Base-by-base conservation (phyloP, 1,140 invertebrate species). In the Periplaneta americana region DNA sequence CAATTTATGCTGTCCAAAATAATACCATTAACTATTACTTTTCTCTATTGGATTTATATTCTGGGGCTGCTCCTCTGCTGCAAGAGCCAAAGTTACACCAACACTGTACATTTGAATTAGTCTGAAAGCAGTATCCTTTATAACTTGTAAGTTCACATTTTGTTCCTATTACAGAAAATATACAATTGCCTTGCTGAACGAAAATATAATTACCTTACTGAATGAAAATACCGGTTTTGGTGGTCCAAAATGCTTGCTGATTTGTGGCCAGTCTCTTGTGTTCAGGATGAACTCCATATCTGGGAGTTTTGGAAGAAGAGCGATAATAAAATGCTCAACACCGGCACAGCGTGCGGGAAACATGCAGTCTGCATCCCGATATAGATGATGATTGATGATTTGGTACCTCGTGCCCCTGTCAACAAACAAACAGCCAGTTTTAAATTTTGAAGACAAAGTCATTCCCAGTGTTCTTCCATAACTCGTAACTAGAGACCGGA, bases 311-410 rank as follows among this genome's bases (percentile, higher is more conserved):
- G 87, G 83, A 9, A 93, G 89, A 17, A 97, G 86, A 28, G 88
- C 76, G 18, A 90, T 87, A 33, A 94, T 85, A 88, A 98, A 99
- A 89, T 99, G 93, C 88, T 99, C 97, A 36, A 99, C 91, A 74
- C 98, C 98, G 84, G 92, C 90, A 88, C 98, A 99, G 85, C 98
- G 91, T 15, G 94, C 91, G 34, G 97, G 97, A 89, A 99, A 99
- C 92, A 98, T 95, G 85, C 98, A 99, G 28, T 93, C 92, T 75
- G 91, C 91, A 81, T 97, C 92, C 57, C 97, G 90, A 86, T 96
- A 98, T 17, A 99, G 87, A 85, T 92, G 91, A 75, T 95, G 91
- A 84, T 94, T 88, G 79, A 97, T 94, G 82, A 98, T 92, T 90
- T 98, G 97, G 88, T 99, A 99, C 82, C 93, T 92, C 32, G 93